Base-by-base conservation (phyloP, 2,888 invertebrate genomes). In the Nemoura dubitans region DNA sequence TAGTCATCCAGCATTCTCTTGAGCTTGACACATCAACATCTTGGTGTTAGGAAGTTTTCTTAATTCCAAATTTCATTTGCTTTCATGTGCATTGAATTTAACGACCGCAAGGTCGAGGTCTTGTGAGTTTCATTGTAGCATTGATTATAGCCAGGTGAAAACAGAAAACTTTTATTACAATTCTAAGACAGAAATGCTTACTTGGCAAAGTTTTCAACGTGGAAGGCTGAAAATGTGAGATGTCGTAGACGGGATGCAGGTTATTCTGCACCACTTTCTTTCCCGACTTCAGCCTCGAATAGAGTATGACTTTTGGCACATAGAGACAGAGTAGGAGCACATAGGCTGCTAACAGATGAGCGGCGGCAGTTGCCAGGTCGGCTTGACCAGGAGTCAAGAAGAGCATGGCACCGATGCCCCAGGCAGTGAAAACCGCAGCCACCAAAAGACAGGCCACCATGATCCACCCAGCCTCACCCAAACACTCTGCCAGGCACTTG, bases 401-500 rank as follows among this genome's bases (percentile, higher is more conserved):
- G 26, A 86, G 80, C 25, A 87, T 82, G 21, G 86, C 85, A n/a
- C 77, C 83, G 14, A 88, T 87, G 16, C 88, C 88, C 88, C 88
- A 88, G 30, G 84, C 86, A 21, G 86, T 86, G 59, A 88, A 85
- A 27, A 87, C 87, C 43, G 76, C 86, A 3, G 87, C 87, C 43
- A 87, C 87, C 14, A 87, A 81, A 36, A 88, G 59, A n/a, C 87
- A 87, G 14, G 88, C 84, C 26, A 85, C 59, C 28, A 88, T 76
- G 59, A 88, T 87, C 85, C 88, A 87, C 6, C 87, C 87, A 25
- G 88, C 86, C 76, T 88, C 88, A 21, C 85, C 81, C 16, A 78
- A 43, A 76, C 43, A 86, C 43, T 86, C 83, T 77, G 77, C 85
- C 26, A 30, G 81, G 27, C 76, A 10, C 25, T 85, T 83, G 3